Conservation (phyloP, 2,113 vertebrate species). For the Echinops telfairi region DNA sequence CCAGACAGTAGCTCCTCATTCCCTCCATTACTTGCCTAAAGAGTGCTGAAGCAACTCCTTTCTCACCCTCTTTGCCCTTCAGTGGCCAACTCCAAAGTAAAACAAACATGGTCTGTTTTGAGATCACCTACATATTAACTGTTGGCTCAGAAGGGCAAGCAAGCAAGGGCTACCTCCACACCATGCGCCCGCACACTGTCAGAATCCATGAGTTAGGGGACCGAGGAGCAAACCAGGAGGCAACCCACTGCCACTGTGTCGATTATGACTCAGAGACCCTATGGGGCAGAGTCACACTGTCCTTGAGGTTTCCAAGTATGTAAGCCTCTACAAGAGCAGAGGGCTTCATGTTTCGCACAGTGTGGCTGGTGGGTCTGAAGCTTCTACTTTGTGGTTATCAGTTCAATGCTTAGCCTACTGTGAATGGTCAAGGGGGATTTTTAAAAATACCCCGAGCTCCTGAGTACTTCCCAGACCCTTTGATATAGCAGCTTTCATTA, state of each 20-base stretch:
- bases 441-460: not conserved
- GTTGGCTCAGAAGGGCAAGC: not conserved
- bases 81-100: conserved; percentile 15
- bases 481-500: conserved; percentile 29
- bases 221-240: too few relatives aligned
- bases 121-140: not conserved
- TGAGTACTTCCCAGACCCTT: not conserved
- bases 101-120: not conserved
- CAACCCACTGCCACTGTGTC: too few relatives aligned
- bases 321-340: too few relatives aligned
- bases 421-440: not conserved
- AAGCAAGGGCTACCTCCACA: not conserved
- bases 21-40: conserved; percentile 7
- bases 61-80: not conserved
- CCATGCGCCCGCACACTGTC: too few relatives aligned
- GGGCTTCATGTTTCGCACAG: too few relatives aligned
- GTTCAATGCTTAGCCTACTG: too few relatives aligned
- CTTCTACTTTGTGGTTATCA: too few relatives aligned
- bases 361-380: too few relatives aligned
- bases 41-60: not conserved
- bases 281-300: too few relatives aligned
- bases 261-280: too few relatives aligned
- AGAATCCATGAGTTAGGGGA: too few relatives aligned
- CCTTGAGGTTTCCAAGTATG: too few relatives aligned
- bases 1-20: not conserved